Evolutionary conservation across 2,797 vertebrate species (phyloP).

Genomic region (Poecilia velifera): DNA sequence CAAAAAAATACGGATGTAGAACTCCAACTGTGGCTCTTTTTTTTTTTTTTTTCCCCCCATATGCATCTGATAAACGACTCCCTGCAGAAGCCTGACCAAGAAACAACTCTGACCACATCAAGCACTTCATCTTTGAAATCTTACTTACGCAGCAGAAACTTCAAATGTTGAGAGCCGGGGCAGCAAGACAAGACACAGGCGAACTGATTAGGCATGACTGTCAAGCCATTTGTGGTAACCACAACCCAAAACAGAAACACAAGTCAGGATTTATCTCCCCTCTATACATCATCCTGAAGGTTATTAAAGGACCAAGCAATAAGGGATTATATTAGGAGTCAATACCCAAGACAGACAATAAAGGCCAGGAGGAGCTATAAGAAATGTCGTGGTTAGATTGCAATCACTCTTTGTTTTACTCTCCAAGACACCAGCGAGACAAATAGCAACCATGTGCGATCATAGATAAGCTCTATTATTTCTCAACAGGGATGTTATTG

Average conservation of each 20-base stretch:
- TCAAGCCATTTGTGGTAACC: constrained; percentile 43
- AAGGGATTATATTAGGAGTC: background rate
- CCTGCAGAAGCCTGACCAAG: background rate
- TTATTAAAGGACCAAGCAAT: constrained; percentile 6
- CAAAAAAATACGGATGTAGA: constrained; percentile 23
- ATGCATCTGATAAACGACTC: constrained; percentile 33
- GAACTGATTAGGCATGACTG: constrained; percentile 6
- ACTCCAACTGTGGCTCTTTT: constrained; percentile 20
- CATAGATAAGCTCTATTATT: background rate
- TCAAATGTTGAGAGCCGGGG: background rate
- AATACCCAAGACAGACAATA: background rate
- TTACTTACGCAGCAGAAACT: constrained; percentile 35
- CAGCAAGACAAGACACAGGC: background rate
- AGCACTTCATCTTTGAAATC: background rate
- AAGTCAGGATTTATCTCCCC: constrained; percentile 12
- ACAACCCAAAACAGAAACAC: constrained; percentile 26
- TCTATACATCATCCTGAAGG: constrained; percentile 7
- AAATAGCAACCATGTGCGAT: background rate
- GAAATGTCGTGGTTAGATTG: constrained; percentile 1
- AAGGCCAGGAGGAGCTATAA: background rate
- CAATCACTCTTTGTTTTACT: background rate
- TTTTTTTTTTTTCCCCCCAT: background rate
- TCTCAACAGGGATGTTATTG: background rate
- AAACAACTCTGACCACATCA: constrained; percentile 42
- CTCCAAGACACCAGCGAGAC: background rate